phyloP scores from a whole-genome alignment of 1,140 invertebrate species.

The Mya arenaria region DNA sequence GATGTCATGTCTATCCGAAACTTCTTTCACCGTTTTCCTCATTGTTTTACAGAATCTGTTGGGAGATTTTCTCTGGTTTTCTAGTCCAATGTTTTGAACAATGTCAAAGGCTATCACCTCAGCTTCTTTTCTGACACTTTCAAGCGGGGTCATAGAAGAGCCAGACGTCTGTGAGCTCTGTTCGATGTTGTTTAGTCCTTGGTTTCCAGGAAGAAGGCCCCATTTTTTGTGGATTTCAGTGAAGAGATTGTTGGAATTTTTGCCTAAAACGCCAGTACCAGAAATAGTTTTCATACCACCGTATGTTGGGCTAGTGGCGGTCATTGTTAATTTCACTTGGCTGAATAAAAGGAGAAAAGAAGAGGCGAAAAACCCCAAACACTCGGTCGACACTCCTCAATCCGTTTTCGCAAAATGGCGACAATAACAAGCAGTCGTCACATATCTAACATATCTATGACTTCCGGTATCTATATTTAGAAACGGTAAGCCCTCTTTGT shows the following conservation, averaged over 20 bases:
- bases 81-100: conserved; percentile 65
- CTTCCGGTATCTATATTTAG: neutral
- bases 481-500: no score
- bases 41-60: conserved; percentile 78
- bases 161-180: conserved; percentile 69
- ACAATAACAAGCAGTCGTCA: neutral
- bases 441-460: neutral
- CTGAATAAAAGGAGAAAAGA: neutral
- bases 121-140: conserved; percentile 73
- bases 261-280: conserved; percentile 45
- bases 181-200: conserved; percentile 72
- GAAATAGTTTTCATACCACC: conserved; percentile 19
- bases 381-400: neutral
- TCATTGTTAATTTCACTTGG: conserved; percentile 8
- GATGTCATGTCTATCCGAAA: conserved; percentile 83
- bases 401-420: conserved; percentile 34
- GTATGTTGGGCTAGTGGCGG: conserved; percentile 35
- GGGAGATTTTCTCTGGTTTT: conserved; percentile 63
- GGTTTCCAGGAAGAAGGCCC: conserved; percentile 67
- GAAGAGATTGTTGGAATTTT: conserved; percentile 66
- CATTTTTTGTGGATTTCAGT: conserved; percentile 73
- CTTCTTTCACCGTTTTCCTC: conserved; percentile 77
- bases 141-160: conserved; percentile 65
- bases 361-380: conserved; percentile 4
- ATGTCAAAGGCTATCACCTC: conserved; percentile 75